Evolutionary conservation across 92 coral and sea anemone species (phyloP).

Genomic region (Anthopleura xanthogrammica): DNA sequence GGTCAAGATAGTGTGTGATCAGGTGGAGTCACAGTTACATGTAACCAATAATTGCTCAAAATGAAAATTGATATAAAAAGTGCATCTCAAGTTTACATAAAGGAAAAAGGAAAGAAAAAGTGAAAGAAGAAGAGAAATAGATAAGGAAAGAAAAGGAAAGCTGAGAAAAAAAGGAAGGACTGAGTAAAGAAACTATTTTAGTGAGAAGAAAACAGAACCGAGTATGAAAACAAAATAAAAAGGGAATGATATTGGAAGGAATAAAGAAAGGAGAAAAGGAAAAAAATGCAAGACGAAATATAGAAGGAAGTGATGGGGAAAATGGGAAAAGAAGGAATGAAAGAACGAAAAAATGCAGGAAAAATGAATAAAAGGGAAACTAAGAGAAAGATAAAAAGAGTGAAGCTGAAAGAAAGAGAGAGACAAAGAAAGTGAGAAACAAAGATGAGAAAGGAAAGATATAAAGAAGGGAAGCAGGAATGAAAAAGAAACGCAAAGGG

Average conservation of each 20-base stretch:
- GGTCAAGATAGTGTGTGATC: too few relatives aligned
- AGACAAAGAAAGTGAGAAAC: too few relatives aligned
- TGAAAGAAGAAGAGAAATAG: too few relatives aligned
- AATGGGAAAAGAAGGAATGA: not conserved
- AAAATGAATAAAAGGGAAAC: not conserved
- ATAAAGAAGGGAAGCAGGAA: not conserved
- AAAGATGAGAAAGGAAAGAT: not conserved
- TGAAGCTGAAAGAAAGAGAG: too few relatives aligned
- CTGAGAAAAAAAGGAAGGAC: not conserved
- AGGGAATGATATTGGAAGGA: not conserved
- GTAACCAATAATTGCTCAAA: too few relatives aligned
- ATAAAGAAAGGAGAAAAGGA: not conserved
- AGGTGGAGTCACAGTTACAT: too few relatives aligned
- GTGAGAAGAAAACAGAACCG: not conserved
- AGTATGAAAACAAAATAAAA: not conserved
- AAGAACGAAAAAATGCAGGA: not conserved
- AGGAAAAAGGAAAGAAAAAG: too few relatives aligned
- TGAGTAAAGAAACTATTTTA: not conserved
- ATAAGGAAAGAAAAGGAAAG: too few relatives aligned
- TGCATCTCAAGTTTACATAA: too few relatives aligned
- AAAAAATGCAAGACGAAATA: not conserved
- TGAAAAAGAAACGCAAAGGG: too few relatives aligned
- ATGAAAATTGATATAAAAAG: too few relatives aligned
- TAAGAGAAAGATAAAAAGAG: too few relatives aligned
- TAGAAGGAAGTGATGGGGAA: not conserved